phyloP scores from a whole-genome alignment of 2,888 invertebrate genomes.

The Xanthorhoe designata region DNA sequence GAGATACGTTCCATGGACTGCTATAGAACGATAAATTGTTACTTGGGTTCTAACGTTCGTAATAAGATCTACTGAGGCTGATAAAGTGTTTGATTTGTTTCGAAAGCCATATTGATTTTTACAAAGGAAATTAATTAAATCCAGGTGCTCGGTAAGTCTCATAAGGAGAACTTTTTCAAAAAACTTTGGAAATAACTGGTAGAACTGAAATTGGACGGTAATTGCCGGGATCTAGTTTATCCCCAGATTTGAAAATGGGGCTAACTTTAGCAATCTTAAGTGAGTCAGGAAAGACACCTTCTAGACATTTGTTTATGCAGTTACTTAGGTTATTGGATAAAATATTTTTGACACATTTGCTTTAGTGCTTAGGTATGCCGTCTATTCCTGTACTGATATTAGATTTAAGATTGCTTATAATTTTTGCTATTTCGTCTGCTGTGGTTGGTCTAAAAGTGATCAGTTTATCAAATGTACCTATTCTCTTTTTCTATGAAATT shows the following conservation, averaged over 20 bases:
- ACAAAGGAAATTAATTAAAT: background rate
- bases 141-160: background rate
- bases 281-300: conserved; percentile 8
- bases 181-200: background rate
- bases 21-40: no score
- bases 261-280: no score
- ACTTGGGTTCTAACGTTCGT: no score
- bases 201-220: no score
- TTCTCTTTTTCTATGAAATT: no score
- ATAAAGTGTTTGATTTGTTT: no score
- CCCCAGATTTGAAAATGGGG: no score
- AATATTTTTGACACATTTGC: conserved; percentile 20
- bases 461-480: no score
- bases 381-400: conserved; percentile 30
- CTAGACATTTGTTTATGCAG: conserved; percentile 18
- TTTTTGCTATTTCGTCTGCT: conserved; percentile 11
- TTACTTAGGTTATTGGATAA: conserved; percentile 2
- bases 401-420: conserved; percentile 17
- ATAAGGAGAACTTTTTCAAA: background rate
- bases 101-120: no score
- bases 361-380: conserved; percentile 27
- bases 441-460: background rate
- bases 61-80: no score
- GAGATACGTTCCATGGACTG: no score
- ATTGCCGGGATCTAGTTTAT: no score